These are phyloP conservation scores for Cotesia glomerata DNA, from an alignment of 1,140 invertebrate genomes.

Conservation along the genomic window DNA sequence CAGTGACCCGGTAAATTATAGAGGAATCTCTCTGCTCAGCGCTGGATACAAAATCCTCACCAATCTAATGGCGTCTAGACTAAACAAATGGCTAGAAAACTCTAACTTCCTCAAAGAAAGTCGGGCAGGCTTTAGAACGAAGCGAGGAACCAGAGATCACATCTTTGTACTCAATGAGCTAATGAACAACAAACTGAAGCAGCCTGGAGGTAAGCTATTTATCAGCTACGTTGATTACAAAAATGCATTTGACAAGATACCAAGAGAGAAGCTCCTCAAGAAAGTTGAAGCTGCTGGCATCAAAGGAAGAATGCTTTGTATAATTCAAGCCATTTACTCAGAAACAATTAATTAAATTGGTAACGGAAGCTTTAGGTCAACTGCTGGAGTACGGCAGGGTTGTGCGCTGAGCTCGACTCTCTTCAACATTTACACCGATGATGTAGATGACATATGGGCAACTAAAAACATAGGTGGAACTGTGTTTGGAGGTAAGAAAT, in stretches of 20 bases:
- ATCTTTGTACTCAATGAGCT: slow-evolving; percentile 19
- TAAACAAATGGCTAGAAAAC: slow-evolving; percentile 4
- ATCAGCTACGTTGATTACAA: slow-evolving; percentile 7
- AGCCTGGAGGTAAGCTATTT: not conserved
- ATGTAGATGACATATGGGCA: not conserved
- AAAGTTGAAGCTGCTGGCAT: not conserved
- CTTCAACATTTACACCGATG: not conserved
- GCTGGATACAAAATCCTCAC: not conserved
- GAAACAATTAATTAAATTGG: not conserved
- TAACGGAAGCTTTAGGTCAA: not conserved
- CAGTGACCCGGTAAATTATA: not conserved
- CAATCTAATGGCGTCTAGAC: not conserved
- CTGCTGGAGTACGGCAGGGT: not conserved
- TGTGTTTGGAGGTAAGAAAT: not conserved
- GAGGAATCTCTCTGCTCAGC: not conserved
- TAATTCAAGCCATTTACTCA: not conserved
- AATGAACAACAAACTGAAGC: slow-evolving; percentile 14
- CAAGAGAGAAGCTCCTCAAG: not conserved
- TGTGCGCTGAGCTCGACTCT: not conserved
- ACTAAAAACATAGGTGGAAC: not conserved
- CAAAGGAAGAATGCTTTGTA: not conserved
- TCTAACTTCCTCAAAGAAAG: slow-evolving; percentile 3
- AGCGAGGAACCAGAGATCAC: slow-evolving; percentile 18
- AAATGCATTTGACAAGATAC: not conserved
- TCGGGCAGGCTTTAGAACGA: slow-evolving; percentile 21